Percentiles rank a stretch among this genome's conserved stretches.
These are phyloP conservation scores for Vanacampus margaritifer DNA, from an alignment of 2,113 vertebrate genomes.

Conservation along the genomic window DNA sequence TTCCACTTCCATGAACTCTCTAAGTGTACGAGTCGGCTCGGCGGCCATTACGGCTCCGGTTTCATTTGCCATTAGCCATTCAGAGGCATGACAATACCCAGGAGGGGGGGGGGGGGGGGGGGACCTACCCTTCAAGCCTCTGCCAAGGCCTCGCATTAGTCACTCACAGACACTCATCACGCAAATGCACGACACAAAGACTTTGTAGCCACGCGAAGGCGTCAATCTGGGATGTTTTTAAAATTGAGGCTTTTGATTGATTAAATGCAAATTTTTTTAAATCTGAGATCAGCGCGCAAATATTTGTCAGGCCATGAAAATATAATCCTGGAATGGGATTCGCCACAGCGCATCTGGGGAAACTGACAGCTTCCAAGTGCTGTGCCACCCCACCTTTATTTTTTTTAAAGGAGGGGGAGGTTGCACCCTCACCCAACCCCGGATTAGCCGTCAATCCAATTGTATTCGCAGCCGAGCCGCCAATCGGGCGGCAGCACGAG, in stretches of 20 bases:
- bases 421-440: conserved; percentile 32
- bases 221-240: neutral
- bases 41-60: conserved; percentile 51
- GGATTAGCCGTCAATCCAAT: conserved; percentile 67
- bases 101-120: conserved; percentile 25
- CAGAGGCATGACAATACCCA: conserved; percentile 63
- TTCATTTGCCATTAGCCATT: conserved; percentile 65
- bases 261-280: neutral
- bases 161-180: conserved; percentile 4
- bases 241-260: neutral
- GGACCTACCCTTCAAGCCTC: conserved; percentile 22
- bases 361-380: neutral
- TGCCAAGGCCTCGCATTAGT: conserved; percentile 29
- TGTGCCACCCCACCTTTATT: conserved; percentile 5
- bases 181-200: neutral
- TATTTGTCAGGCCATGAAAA: neutral
- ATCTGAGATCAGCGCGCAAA: neutral
- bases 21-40: conserved; percentile 34
- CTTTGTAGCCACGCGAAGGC: neutral
- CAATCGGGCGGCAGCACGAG: conserved; percentile 58
- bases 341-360: neutral
- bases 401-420: neutral
- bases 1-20: neutral
- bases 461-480: conserved; percentile 57
- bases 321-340: neutral